These are phyloP conservation scores for Holothuria scabra DNA, from an alignment of 53 echinoderm and acorn worm genomes.

Conservation along the genomic window DNA sequence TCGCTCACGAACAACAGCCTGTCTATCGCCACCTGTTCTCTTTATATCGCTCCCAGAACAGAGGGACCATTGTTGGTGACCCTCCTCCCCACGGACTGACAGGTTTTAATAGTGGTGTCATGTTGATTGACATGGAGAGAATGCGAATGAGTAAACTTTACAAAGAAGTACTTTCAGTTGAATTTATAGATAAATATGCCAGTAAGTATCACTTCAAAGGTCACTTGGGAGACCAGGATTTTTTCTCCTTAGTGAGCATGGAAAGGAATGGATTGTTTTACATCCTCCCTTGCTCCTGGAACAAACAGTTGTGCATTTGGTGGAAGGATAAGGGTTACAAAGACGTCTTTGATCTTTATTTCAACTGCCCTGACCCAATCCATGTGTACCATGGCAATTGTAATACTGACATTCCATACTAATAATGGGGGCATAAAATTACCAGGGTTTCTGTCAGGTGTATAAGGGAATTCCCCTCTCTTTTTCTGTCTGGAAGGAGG, in stretches of 20 bases:
- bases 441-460: too few species aligned
- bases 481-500: too few species aligned
- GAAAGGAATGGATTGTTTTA: constrained; percentile 86
- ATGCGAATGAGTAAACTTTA: constrained; percentile 69
- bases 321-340: constrained; percentile 92
- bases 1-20: constrained; percentile 94
- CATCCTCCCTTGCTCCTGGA: constrained; percentile 88
- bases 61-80: constrained; percentile 81
- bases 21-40: constrained; percentile 96
- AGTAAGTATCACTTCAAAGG: constrained; percentile 88
- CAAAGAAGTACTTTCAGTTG: constrained; percentile 43
- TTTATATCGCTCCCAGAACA: constrained; percentile 76
- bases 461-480: too few species aligned
- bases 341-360: constrained; percentile 83
- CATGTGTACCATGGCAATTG: constrained; percentile 97
- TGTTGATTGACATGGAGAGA: constrained; percentile 75
- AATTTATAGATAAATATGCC: constrained; percentile 50
- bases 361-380: constrained; percentile 71
- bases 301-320: constrained; percentile 90
- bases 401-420: constrained; percentile 87
- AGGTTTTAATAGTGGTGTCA: constrained; percentile 95
- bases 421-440: neutral
- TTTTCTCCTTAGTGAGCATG: constrained; percentile 80
- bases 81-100: constrained; percentile 91
- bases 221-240: constrained; percentile 94